A percentile compares a stretch with the other conserved stretches of the same genome.
Conservation (phyloP, 2,797 vertebrate species). For the Eupleurogrammus muticus region DNA sequence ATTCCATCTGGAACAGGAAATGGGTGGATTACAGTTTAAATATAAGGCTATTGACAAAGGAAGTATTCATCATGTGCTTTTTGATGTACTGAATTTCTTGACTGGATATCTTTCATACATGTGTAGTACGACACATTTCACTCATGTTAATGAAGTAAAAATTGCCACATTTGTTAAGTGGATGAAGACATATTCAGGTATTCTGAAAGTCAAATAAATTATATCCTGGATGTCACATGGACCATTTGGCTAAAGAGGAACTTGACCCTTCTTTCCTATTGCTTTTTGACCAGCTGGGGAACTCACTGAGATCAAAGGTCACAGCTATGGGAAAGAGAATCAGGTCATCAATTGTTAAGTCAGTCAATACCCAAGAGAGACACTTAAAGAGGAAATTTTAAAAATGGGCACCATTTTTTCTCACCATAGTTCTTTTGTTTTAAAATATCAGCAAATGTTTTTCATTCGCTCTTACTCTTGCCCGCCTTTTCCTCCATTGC, state of each 20-base stretch:
- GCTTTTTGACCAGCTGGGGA: slow-evolving; percentile 70
- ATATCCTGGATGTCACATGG: slow-evolving; percentile 31
- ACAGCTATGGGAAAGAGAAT: slow-evolving; percentile 66
- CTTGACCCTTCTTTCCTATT: slow-evolving; percentile 67
- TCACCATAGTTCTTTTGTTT: background rate
- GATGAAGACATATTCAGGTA: background rate
- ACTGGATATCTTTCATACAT: background rate
- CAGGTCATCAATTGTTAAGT: slow-evolving; percentile 66
- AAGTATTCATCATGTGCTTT: background rate
- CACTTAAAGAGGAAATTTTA: slow-evolving; percentile 36
- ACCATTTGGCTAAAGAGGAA: slow-evolving; percentile 45
- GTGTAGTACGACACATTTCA: background rate
- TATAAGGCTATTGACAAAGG: slow-evolving; percentile 18
- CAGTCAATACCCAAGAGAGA: slow-evolving; percentile 57
- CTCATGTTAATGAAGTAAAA: background rate
- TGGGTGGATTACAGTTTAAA: slow-evolving; percentile 41
- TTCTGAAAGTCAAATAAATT: slow-evolving; percentile 2
- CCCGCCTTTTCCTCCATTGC: slow-evolving; percentile 19
- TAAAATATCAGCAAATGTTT: slow-evolving; percentile 1
- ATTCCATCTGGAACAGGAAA: slow-evolving; percentile 25
- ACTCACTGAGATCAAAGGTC: slow-evolving; percentile 75
- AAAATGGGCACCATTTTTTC: background rate
- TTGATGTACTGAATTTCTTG: slow-evolving; percentile 20
- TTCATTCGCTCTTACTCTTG: background rate
- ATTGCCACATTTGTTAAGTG: background rate